These are phyloP conservation scores for Dicrurus megarhynchus DNA, from an alignment of 2,113 vertebrate species.

Conservation along the genomic window DNA sequence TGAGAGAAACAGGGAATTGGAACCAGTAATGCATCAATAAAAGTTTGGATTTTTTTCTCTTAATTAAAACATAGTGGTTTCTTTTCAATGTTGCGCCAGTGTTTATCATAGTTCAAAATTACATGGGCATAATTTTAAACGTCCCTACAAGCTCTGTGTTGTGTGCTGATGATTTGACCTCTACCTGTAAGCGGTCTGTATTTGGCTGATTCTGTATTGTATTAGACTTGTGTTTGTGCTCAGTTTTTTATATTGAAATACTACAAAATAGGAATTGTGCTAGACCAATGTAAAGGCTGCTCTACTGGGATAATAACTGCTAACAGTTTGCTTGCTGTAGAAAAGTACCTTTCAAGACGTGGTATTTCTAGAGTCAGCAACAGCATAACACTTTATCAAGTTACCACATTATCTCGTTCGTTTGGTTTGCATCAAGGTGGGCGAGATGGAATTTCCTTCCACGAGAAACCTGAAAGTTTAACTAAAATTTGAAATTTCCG, in stretches of 20 bases:
- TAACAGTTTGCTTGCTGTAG: not conserved
- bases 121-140: not conserved
- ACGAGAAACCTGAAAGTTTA: not conserved
- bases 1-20: not conserved
- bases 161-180: not conserved
- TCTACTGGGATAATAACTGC: not conserved
- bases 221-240: not conserved
- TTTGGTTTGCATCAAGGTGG: not conserved
- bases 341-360: not conserved
- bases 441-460: not conserved
- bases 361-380: not conserved
- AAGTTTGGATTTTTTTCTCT: not conserved
- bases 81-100: not conserved
- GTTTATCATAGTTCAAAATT: not conserved
- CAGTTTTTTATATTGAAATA: not conserved
- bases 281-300: not conserved
- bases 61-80: not conserved
- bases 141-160: not conserved
- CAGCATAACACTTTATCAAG: rapidly evolving
- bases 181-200: not conserved
- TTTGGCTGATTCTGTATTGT: not conserved
- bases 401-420: too few relatives aligned
- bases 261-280: not conserved
- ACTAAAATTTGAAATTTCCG: not conserved
- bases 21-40: not conserved